Evolutionary conservation across 2,888 invertebrate species (phyloP).

Genomic region (Leucophenga maculata): DNA sequence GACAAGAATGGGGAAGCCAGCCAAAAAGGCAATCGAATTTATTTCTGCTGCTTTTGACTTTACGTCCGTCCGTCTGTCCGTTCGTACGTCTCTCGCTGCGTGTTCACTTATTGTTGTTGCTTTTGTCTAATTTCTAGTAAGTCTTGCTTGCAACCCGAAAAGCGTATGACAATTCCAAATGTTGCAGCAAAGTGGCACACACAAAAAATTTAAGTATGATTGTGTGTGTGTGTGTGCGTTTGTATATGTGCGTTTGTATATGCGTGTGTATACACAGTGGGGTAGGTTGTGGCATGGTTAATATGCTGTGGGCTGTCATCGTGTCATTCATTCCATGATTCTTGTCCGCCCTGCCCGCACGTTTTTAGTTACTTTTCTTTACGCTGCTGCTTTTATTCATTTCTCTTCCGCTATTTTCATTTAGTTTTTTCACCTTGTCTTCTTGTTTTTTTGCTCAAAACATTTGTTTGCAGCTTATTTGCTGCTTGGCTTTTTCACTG

Average conservation of each 20-base stretch:
- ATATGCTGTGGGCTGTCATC: constrained; percentile 16
- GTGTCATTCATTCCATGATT: constrained; percentile 5
- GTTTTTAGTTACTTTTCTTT: background rate
- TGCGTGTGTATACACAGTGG: background rate
- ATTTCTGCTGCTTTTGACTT: constrained; percentile 54
- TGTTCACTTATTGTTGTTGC: background rate
- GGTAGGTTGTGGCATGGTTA: constrained; percentile 17
- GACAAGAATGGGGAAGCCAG: constrained; percentile 41
- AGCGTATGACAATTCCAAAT: constrained; percentile 55
- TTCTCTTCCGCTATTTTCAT: background rate
- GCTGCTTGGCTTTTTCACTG: background rate
- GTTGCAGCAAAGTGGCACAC: constrained; percentile 59
- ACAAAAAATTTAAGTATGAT: constrained; percentile 40
- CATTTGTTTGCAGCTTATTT: background rate
- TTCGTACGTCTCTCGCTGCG: background rate
- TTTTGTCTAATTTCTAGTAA: constrained; percentile 23
- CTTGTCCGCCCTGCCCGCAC: no score
- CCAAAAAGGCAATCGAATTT: constrained; percentile 62
- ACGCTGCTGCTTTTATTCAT: background rate
- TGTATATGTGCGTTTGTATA: background rate
- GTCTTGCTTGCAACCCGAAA: constrained; percentile 25
- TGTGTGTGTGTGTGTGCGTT: background rate
- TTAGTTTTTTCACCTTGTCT: background rate
- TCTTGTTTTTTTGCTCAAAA: no score
- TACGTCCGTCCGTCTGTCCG: constrained; percentile 14